Percentiles rank a stretch among this genome's conserved stretches.
These are phyloP conservation scores for Cosmia trapezina DNA, from an alignment of 2,888 invertebrate genomes.

Conservation along the genomic window DNA sequence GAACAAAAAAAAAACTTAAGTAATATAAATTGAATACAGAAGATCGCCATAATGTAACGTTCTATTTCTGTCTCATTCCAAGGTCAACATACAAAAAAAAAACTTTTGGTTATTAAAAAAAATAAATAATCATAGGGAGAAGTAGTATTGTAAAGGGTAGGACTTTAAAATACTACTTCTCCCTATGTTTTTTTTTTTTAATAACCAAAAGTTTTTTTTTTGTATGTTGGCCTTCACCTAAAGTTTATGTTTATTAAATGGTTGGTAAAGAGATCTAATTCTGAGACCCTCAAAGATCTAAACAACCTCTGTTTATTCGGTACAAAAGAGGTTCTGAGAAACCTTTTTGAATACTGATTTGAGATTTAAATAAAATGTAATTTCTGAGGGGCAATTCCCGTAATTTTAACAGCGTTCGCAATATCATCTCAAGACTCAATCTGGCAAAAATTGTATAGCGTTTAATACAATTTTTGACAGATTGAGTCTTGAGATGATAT, in stretches of 20 bases:
- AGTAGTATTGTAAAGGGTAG: neutral
- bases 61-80: neutral
- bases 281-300: slow-evolving; percentile 10
- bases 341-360: slow-evolving; percentile 41
- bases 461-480: too few relatives aligned
- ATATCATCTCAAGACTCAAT: too few relatives aligned
- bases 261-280: slow-evolving; percentile 35
- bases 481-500: too few relatives aligned
- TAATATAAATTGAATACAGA: neutral
- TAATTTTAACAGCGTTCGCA: too few relatives aligned
- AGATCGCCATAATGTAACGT: neutral
- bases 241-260: slow-evolving; percentile 22
- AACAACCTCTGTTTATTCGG: slow-evolving; percentile 33
- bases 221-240: neutral
- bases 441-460: too few relatives aligned
- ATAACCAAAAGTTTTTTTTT: neutral
- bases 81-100: too few relatives aligned
- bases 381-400: too few relatives aligned
- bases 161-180: neutral
- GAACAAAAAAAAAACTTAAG: too few relatives aligned
- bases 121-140: neutral
- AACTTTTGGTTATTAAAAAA: neutral
- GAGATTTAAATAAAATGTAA: slow-evolving; percentile 21
- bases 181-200: neutral
- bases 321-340: slow-evolving; percentile 4